A percentile compares a stretch with the other conserved stretches of the same genome.
phyloP scores from a whole-genome alignment of 2,888 invertebrate species.

The Timandra comae region DNA sequence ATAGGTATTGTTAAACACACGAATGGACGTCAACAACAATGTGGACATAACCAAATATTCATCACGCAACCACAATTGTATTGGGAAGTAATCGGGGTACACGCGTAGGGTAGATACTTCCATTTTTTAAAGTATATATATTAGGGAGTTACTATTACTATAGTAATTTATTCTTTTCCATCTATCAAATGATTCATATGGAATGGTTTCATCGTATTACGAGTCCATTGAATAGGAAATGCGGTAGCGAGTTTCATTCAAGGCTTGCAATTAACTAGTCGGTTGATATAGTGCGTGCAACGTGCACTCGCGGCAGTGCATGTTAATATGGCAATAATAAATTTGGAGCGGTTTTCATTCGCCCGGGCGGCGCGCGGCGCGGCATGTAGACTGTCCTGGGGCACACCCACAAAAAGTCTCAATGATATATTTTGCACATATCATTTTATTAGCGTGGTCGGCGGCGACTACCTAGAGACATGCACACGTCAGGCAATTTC shows the following conservation, averaged over 20 bases:
- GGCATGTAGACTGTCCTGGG: too few species aligned
- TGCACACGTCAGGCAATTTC: conserved; percentile 22
- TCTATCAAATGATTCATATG: too few species aligned
- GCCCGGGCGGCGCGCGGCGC: conserved; percentile 26
- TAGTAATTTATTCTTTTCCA: too few species aligned
- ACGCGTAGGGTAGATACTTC: too few species aligned
- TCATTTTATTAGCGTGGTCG: conserved; percentile 33
- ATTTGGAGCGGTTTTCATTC: conserved; percentile 59
- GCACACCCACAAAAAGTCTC: conserved; percentile 45
- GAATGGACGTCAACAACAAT: conserved; percentile 5
- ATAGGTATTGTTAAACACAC: conserved; percentile 26
- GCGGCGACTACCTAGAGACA: conserved; percentile 17
- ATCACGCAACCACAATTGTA: too few species aligned
- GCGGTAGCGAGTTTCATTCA: conserved; percentile 64
- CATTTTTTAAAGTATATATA: too few species aligned
- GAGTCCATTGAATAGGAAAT: conserved; percentile 66
- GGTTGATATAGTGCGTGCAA: conserved; percentile 59
- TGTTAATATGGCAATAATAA: conserved; percentile 72
- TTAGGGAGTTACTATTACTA: too few species aligned
- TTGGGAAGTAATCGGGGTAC: too few species aligned
- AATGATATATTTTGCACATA: conserved; percentile 47
- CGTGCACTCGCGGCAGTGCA: conserved; percentile 41
- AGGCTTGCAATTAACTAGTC: conserved; percentile 68
- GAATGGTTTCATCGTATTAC: conserved; percentile 55
- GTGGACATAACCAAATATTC: conserved; percentile 6